Conservation (phyloP, 2,797 vertebrate species). For the Urophycis tenuis region DNA sequence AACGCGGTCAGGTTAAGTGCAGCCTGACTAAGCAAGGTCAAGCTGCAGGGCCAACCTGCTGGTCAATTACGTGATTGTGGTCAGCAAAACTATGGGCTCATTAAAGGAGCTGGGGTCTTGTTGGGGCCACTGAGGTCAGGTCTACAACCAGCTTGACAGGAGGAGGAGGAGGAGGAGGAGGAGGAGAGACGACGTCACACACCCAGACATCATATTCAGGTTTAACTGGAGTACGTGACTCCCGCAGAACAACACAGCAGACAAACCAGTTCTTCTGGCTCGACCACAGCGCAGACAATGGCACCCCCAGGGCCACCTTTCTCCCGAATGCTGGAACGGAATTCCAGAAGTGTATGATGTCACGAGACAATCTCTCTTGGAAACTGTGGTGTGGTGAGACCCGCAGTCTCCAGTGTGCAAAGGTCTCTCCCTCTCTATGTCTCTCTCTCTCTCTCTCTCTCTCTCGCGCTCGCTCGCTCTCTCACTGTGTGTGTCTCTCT, state of each 20-base stretch:
- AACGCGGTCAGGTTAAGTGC: neutral
- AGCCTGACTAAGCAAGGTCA: neutral
- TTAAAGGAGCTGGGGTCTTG: neutral
- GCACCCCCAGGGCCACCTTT: constrained; percentile 11
- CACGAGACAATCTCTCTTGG: constrained; percentile 10
- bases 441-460: neutral
- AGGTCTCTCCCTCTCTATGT: neutral
- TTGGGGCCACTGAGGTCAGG: neutral
- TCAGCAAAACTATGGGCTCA: neutral
- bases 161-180: too few relatives aligned
- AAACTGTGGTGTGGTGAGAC: neutral
- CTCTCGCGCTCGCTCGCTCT: neutral
- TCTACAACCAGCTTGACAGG: neutral
- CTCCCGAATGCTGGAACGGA: neutral
- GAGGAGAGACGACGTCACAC: neutral
- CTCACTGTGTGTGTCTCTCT: neutral
- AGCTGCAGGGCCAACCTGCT: neutral
- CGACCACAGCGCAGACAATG: constrained; percentile 35
- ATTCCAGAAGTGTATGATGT: constrained; percentile 45
- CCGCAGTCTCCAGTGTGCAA: neutral
- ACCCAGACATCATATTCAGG: constrained; percentile 31
- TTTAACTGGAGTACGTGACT: constrained; percentile 26
- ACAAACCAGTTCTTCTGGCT: constrained; percentile 45
- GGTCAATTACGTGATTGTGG: neutral
- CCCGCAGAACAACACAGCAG: neutral